Percentiles rank a stretch among this genome's conserved stretches.
These are phyloP conservation scores for Aramus guarauna DNA, from an alignment of 2,113 vertebrate genomes.

Conservation along the genomic window DNA sequence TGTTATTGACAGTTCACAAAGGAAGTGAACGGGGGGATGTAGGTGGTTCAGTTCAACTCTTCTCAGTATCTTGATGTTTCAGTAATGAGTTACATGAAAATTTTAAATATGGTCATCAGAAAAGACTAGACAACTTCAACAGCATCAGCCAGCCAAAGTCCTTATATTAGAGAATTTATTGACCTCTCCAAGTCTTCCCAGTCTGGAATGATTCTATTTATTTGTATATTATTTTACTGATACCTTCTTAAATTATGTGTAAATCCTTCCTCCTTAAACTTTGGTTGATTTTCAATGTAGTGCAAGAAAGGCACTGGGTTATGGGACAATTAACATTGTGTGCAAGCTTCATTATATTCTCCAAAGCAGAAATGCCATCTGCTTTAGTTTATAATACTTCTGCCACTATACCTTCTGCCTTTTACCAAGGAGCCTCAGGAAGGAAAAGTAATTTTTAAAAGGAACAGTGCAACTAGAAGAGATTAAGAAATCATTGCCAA, in stretches of 20 bases:
- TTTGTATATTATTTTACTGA: not conserved
- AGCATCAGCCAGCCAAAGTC: not conserved
- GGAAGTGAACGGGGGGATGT: not conserved
- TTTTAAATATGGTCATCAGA: not conserved
- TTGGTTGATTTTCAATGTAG: not conserved
- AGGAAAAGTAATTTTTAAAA: slow-evolving; percentile 1
- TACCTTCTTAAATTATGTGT: not conserved
- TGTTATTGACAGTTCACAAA: not conserved
- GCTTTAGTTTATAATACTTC: not conserved
- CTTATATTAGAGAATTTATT: not conserved
- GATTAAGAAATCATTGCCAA: not conserved
- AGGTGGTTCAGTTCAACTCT: not conserved
- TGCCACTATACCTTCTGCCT: not conserved
- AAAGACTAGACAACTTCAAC: not conserved
- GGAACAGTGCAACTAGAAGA: not conserved
- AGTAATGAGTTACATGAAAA: not conserved
- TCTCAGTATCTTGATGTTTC: not conserved
- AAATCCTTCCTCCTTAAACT: not conserved
- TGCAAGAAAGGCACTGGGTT: not conserved
- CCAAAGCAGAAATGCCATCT: not conserved
- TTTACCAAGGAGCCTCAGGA: not conserved
- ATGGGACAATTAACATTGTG: not conserved
- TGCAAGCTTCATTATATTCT: slow-evolving; percentile 11
- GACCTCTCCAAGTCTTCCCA: not conserved
- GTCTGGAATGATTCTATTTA: not conserved